Percentiles rank a stretch among this genome's conserved stretches.
phyloP scores from a whole-genome alignment of 2,797 vertebrate species.

The Syngnathus acus region DNA sequence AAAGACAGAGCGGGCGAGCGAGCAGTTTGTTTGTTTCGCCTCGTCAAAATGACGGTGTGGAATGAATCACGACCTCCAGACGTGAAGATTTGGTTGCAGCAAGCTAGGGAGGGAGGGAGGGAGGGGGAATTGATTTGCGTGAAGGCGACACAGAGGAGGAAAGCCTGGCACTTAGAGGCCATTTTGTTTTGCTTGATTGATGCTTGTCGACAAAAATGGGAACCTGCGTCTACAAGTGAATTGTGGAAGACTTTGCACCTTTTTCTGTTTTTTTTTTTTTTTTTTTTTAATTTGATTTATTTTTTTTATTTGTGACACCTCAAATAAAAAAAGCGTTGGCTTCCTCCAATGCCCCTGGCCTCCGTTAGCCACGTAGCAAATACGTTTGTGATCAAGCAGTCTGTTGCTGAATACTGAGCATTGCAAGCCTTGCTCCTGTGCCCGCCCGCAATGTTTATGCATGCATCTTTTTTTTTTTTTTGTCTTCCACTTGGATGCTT shows the following conservation, averaged over 20 bases:
- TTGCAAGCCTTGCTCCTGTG: neutral
- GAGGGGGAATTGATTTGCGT: neutral
- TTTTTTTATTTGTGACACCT: neutral
- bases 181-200: neutral
- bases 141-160: neutral
- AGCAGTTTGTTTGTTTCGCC: constrained; percentile 1
- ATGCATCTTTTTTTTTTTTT: neutral
- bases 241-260: neutral
- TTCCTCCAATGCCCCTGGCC: neutral
- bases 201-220: neutral
- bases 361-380: neutral
- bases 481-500: neutral
- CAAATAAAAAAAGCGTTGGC: neutral
- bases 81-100: neutral
- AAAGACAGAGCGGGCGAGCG: neutral
- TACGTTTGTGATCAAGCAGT: neutral
- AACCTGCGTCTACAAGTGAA: neutral
- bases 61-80: constrained; percentile 1
- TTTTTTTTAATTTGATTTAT: neutral
- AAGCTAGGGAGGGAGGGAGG: neutral
- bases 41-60: neutral
- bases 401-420: neutral
- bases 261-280: no score
- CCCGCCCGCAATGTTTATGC: neutral
- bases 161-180: neutral